Percentiles rank a stretch among this genome's conserved stretches.
phyloP scores from a whole-genome alignment of 2,888 invertebrate genomes.

The Mesoligia furuncula region DNA sequence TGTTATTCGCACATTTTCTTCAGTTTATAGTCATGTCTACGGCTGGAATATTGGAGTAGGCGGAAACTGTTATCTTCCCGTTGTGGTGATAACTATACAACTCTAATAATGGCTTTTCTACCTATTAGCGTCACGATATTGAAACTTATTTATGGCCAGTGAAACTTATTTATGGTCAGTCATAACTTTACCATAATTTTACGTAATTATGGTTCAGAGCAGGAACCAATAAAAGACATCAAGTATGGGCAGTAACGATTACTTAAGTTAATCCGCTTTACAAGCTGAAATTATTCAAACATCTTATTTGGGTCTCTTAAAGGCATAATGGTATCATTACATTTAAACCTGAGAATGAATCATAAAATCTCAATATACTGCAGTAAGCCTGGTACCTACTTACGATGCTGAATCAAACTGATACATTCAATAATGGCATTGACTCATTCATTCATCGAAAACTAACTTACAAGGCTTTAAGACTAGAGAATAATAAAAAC shows the following conservation, averaged over 20 bases:
- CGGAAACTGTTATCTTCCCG: constrained; percentile 7
- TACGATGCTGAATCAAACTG: constrained; percentile 58
- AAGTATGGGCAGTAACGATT: constrained; percentile 26
- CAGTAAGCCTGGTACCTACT: constrained; percentile 45
- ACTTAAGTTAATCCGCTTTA: constrained; percentile 21
- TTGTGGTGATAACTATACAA: constrained; percentile 13
- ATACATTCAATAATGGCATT: constrained; percentile 55
- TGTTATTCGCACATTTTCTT: constrained; percentile 50
- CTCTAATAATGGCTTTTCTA: constrained; percentile 30
- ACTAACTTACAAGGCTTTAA: constrained; percentile 33
- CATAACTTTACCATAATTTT: constrained; percentile 17
- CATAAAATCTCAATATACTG: constrained; percentile 57
- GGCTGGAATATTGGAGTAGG: constrained; percentile 2
- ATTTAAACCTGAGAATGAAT: constrained; percentile 63
- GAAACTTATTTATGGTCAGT: constrained; percentile 31
- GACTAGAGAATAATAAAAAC: constrained; percentile 24
- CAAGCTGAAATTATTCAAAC: constrained; percentile 16
- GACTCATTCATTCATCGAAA: constrained; percentile 75
- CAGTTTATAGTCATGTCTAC: constrained; percentile 18
- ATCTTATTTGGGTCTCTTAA: constrained; percentile 36
- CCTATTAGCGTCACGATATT: constrained; percentile 30
- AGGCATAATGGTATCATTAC: constrained; percentile 47
- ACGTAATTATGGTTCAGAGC: constrained; percentile 28
- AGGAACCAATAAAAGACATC: constrained; percentile 31
- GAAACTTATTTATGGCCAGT: constrained; percentile 31